A percentile compares a stretch with the other conserved stretches of the same genome.
phyloP scores from a whole-genome alignment of 2,888 invertebrate genomes.

The Griposia aprilina region DNA sequence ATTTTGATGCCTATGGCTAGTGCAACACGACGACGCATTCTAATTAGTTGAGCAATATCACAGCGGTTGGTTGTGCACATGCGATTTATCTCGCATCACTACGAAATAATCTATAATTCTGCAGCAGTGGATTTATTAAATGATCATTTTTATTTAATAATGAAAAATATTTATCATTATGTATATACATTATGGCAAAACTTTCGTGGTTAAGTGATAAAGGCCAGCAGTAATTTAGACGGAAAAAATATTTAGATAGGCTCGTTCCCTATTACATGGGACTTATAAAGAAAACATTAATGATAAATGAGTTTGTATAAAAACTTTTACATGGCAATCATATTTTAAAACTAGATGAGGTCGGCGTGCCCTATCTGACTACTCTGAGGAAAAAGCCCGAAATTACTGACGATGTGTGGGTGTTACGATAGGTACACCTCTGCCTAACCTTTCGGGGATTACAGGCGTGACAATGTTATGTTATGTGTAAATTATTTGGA shows the following conservation, averaged over 20 bases:
- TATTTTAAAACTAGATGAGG: too few relatives aligned
- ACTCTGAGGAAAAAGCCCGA: too few relatives aligned
- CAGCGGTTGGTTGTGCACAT: constrained; percentile 17
- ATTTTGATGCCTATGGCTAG: constrained; percentile 24
- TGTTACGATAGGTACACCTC: too few relatives aligned
- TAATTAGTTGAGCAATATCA: constrained; percentile 33
- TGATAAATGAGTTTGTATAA: too few relatives aligned
- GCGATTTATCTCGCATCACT: constrained; percentile 40
- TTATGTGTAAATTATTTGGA: too few relatives aligned
- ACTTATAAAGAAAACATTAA: too few relatives aligned
- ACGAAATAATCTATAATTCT: not conserved
- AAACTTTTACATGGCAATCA: too few relatives aligned
- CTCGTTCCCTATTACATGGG: too few relatives aligned
- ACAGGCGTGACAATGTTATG: too few relatives aligned
- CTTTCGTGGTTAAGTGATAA: not conserved
- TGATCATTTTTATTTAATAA: not conserved
- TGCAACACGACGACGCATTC: constrained; percentile 13
- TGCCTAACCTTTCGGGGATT: too few relatives aligned
- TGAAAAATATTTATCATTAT: not conserved
- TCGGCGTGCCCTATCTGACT: too few relatives aligned
- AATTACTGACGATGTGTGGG: too few relatives aligned
- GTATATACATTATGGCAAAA: not conserved
- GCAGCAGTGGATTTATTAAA: not conserved
- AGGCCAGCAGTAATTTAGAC: not conserved
- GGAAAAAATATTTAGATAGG: not conserved